These are phyloP conservation scores for Hiodon alosoides DNA, from an alignment of 2,113 vertebrate genomes.

Conservation along the genomic window DNA sequence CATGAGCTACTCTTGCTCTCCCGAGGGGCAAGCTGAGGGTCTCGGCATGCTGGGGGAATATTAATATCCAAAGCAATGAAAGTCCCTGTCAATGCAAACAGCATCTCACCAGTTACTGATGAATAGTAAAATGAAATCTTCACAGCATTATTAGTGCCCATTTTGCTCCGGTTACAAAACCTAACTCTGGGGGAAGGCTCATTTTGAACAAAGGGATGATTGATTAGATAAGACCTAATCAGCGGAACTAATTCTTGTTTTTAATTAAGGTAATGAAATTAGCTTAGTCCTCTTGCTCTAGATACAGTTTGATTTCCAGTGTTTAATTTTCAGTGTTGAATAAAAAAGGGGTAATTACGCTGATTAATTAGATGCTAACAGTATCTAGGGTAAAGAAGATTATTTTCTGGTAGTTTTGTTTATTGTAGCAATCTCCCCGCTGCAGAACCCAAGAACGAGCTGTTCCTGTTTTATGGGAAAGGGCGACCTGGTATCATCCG, in stretches of 20 bases:
- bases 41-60: neutral
- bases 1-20: neutral
- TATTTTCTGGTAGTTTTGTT: conserved; percentile 53
- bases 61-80: conserved; percentile 28
- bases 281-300: conserved; percentile 47
- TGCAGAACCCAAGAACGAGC: conserved; percentile 88
- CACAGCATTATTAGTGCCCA: conserved; percentile 39
- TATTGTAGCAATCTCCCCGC: conserved; percentile 65
- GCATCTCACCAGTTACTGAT: conserved; percentile 42
- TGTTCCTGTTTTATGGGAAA: conserved; percentile 98
- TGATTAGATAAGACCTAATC: conserved; percentile 55
- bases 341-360: conserved; percentile 56
- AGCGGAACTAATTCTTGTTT: conserved; percentile 57
- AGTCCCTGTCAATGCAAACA: conserved; percentile 31
- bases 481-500: conserved; percentile 90
- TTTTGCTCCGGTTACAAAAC: conserved; percentile 45
- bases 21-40: neutral
- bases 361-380: conserved; percentile 62
- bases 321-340: conserved; percentile 59
- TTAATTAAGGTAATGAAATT: conserved; percentile 66
- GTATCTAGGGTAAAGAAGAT: conserved; percentile 53
- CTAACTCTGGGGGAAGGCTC: conserved; percentile 32
- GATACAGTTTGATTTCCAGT: conserved; percentile 52
- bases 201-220: conserved; percentile 51
- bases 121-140: conserved; percentile 53